Base-by-base conservation (phyloP, 1,140 invertebrate species). In the Arctopsyche grandis region DNA sequence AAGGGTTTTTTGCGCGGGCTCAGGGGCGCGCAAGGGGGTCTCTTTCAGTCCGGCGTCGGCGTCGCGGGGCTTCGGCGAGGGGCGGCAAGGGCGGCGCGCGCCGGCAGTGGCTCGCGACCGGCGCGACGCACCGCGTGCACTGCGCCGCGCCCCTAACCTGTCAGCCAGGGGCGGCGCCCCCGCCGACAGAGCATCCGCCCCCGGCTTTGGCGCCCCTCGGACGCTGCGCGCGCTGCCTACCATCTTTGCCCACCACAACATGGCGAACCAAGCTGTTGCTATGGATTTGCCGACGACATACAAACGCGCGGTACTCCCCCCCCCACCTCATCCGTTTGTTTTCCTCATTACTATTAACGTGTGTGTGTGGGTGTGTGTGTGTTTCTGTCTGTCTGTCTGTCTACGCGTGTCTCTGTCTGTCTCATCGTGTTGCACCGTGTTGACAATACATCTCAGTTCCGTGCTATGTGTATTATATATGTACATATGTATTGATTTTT, bases 211-310 rank as follows among this genome's bases (percentile, higher is more conserved):
- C 79, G 78, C 79, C 69, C 69, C 58, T 26, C 52, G 77, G 66
- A 70, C 58, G 71, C 70, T 63, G 73, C 80, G 80, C 73, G 80
- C 78, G 75, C 48, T 66, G 19, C 46, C 44, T 24, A 48, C 24
- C n/a, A 12, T 38, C 21, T n/a, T n/a, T n/a, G n/a, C n/a, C 43
- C 52, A 43, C 26, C 69, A 19, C 56, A 60, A 76, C 75, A 80
- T 78, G 75, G 75, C 79, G 79, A 43, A 69, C 52, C 69, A 81
- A 70, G 80, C 80, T 78, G 80, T 81, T 81, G 80, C 80, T 75
- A 81, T 81, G 80, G 80, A 63, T 78, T 78, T 71, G 52, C n/a
- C 56, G 71, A 48, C 71, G 78, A 16, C 44, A 75, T 24, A 75
- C 46, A 56, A 58, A 24, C 46, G 46, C 46, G 14, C 69, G 14